These are phyloP conservation scores for Macrostomum lignano DNA, from an alignment of 1,140 invertebrate genomes.

Conservation along the genomic window DNA sequence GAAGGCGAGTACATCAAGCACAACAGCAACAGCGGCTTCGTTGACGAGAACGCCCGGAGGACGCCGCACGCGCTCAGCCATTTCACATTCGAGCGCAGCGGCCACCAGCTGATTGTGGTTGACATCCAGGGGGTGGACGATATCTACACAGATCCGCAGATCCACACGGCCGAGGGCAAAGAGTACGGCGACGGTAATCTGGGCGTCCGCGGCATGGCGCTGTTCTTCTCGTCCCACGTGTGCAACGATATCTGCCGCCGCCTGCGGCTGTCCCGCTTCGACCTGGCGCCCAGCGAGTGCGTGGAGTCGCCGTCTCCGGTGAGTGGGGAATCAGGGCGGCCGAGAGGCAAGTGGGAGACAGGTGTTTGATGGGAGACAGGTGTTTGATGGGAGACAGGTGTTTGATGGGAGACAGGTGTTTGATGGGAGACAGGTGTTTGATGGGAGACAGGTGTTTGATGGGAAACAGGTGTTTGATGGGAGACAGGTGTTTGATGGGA, in stretches of 20 bases:
- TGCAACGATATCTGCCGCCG: slow-evolving; percentile 34
- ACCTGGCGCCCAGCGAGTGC: slow-evolving; percentile 27
- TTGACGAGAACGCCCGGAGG: slow-evolving; percentile 28
- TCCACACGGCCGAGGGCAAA: slow-evolving; percentile 31
- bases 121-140: slow-evolving; percentile 38
- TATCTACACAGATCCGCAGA: slow-evolving; percentile 36
- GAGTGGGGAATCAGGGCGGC: too few species aligned
- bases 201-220: slow-evolving; percentile 34
- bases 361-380: too few species aligned
- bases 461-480: too few species aligned
- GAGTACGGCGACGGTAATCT: slow-evolving; percentile 35
- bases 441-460: too few species aligned
- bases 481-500: too few species aligned
- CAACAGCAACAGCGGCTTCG: slow-evolving; percentile 37
- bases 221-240: slow-evolving; percentile 35
- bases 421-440: too few species aligned
- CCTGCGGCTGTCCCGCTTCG: slow-evolving; percentile 31
- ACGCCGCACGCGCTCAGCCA: slow-evolving; percentile 37
- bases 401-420: too few species aligned
- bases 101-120: slow-evolving; percentile 35
- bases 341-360: too few species aligned
- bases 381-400: too few species aligned
- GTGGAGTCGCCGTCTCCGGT: too few species aligned
- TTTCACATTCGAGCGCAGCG: slow-evolving; percentile 36
- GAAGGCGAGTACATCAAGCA: slow-evolving; percentile 37